Percentiles rank a stretch among this genome's conserved stretches.
Evolutionary conservation across 2,113 vertebrate genomes (phyloP).

Genomic region (Cacatua alba): DNA sequence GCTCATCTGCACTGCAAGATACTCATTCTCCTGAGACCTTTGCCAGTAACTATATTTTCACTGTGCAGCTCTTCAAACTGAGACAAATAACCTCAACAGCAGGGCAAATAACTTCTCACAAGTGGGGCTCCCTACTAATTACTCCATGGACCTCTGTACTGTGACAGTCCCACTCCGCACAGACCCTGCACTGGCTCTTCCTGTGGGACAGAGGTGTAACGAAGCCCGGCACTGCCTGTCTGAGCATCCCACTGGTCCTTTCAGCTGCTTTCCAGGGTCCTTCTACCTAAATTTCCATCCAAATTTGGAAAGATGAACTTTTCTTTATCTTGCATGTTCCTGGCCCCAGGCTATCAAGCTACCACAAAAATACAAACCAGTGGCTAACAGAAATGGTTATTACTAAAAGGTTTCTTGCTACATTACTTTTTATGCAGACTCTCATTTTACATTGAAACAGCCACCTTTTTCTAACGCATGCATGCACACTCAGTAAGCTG

Average conservation of each 20-base stretch:
- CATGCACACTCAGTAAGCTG: conserved; percentile 26
- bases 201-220: not conserved
- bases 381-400: not conserved
- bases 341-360: not conserved
- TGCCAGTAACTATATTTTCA: not conserved
- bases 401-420: conserved; percentile 13
- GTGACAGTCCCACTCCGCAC: not conserved
- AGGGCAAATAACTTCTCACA: not conserved
- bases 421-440: conserved; percentile 4
- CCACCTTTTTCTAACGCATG: not conserved
- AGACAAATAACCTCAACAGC: conserved; percentile 20
- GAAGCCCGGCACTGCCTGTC: rapidly evolving
- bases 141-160: not conserved
- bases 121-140: not conserved
- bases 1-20: not conserved
- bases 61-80: not conserved
- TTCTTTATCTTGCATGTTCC: not conserved
- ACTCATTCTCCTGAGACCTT: not conserved
- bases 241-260: not conserved
- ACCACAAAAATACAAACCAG: not conserved
- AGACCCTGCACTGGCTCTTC: not conserved
- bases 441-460: not conserved
- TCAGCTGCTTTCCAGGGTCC: not conserved
- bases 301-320: not conserved
- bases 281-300: not conserved